phyloP scores from a whole-genome alignment of 1,140 invertebrate species.

The Ephestia elutella region DNA sequence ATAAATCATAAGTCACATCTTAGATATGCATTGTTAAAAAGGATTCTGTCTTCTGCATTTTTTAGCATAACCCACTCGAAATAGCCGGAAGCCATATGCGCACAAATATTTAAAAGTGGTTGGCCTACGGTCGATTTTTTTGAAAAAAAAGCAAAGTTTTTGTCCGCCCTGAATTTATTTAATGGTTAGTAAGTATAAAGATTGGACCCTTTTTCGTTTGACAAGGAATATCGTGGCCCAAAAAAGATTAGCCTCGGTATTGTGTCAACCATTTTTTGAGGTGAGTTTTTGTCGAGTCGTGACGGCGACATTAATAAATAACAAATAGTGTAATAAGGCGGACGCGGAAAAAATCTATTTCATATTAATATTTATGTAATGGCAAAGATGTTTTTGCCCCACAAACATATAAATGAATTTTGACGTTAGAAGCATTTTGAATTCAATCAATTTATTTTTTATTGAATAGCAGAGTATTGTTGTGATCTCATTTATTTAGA shows the following conservation, averaged over 20 bases:
- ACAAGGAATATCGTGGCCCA: constrained; percentile 44
- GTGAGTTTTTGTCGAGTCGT: constrained; percentile 43
- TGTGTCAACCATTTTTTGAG: constrained; percentile 60
- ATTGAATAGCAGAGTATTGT: no score
- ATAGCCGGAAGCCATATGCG: constrained; percentile 69
- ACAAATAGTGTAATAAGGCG: constrained; percentile 51
- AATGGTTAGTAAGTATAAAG: constrained; percentile 65
- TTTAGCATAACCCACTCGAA: constrained; percentile 70
- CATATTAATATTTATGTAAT: constrained; percentile 36
- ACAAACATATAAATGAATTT: constrained; percentile 11
- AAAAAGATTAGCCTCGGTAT: constrained; percentile 60
- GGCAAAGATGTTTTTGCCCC: constrained; percentile 16
- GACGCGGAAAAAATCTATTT: constrained; percentile 32
- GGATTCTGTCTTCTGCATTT: constrained; percentile 33
- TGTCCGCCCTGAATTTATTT: constrained; percentile 59
- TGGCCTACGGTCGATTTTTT: constrained; percentile 54
- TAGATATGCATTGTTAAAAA: constrained; percentile 38
- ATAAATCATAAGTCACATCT: constrained; percentile 49
- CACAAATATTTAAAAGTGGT: constrained; percentile 71
- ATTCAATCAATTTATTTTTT: not conserved
- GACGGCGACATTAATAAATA: constrained; percentile 62
- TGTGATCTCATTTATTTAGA: no score
- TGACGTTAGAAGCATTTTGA: not conserved
- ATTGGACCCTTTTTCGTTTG: constrained; percentile 55
- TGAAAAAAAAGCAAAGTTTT: constrained; percentile 27